These are phyloP conservation scores for Miltochrista miniata DNA, from an alignment of 2,888 invertebrate species.

Conservation along the genomic window DNA sequence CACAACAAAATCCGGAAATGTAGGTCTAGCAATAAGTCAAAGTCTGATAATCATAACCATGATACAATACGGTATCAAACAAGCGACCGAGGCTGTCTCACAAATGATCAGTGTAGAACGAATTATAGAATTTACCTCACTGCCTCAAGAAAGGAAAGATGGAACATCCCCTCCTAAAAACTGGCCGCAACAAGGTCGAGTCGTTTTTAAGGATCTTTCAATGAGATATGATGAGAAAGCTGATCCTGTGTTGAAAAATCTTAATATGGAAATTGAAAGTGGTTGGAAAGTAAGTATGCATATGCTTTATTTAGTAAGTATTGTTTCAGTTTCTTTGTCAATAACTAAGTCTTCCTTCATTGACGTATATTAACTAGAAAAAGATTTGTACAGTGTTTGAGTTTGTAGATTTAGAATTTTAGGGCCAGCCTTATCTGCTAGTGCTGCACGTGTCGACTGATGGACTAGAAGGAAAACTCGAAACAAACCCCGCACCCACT, in stretches of 20 bases:
- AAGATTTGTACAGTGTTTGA: too few species aligned
- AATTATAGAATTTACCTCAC: slow-evolving; percentile 89
- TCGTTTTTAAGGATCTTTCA: slow-evolving; percentile 84
- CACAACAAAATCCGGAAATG: slow-evolving; percentile 84
- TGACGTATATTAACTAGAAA: too few species aligned
- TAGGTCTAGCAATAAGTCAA: slow-evolving; percentile 89
- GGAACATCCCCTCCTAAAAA: slow-evolving; percentile 81
- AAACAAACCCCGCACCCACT: too few species aligned
- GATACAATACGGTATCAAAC: slow-evolving; percentile 92
- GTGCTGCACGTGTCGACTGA: too few species aligned
- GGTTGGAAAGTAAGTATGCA: slow-evolving; percentile 44
- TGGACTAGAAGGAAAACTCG: too few species aligned
- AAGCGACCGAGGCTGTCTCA: slow-evolving; percentile 89
- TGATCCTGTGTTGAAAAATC: slow-evolving; percentile 80
- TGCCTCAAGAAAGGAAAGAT: slow-evolving; percentile 88
- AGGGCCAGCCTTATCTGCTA: too few species aligned
- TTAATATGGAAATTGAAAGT: slow-evolving; percentile 41
- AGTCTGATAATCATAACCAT: slow-evolving; percentile 89
- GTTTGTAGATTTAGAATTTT: too few species aligned
- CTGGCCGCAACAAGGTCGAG: slow-evolving; percentile 86
- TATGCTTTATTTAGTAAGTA: too few species aligned
- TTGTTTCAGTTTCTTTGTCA: too few species aligned
- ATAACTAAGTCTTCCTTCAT: too few species aligned
- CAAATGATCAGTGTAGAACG: slow-evolving; percentile 93
- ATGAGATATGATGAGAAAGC: slow-evolving; percentile 85